Evolutionary conservation across 2,113 vertebrate species (phyloP).

Genomic region (Aegithalos caudatus): DNA sequence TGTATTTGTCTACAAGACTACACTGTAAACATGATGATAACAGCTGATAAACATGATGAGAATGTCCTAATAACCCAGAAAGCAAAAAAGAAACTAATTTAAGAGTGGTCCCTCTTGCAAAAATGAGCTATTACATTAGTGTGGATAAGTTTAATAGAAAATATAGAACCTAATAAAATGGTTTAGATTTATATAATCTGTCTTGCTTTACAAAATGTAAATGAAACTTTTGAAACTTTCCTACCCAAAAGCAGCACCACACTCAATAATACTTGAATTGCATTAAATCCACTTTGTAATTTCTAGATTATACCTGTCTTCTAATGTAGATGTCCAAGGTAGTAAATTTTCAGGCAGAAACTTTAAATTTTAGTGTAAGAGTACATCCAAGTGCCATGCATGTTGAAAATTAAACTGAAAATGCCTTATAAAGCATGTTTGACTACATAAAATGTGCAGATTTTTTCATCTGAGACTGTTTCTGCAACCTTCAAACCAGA

Average conservation of each 20-base stretch:
- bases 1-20: neutral
- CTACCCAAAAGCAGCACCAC: neutral
- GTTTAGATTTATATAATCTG: neutral
- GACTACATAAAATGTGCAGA: neutral
- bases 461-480: neutral
- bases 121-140: neutral
- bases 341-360: neutral
- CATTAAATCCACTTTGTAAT: neutral
- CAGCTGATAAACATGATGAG: no score
- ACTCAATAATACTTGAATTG: neutral
- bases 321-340: neutral
- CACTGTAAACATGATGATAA: neutral
- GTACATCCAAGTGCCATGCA: rapidly evolving
- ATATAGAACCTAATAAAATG: neutral
- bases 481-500: neutral
- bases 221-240: neutral
- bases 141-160: neutral
- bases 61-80: no score
- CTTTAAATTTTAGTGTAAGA: neutral
- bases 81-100: neutral
- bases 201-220: neutral
- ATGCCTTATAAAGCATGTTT: neutral
- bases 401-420: neutral
- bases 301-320: neutral
- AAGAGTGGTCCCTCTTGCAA: neutral